phyloP scores from a whole-genome alignment of 2,888 invertebrate species.

The Leptinotarsa peninsularis region DNA sequence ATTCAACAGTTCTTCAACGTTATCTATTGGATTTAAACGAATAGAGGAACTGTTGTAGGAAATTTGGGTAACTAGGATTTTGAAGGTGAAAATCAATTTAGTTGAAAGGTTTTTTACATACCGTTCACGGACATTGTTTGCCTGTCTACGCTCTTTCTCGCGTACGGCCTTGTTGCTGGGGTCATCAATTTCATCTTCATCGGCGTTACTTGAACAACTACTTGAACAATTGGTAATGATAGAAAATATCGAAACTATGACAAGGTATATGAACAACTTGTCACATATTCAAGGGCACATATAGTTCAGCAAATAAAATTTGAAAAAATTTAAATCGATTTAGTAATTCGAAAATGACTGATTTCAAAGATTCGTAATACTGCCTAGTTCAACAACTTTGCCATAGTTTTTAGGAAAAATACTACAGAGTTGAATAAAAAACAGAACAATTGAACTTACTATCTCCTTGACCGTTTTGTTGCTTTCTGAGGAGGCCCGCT shows the following conservation, averaged over 20 bases:
- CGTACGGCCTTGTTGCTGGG: conserved; percentile 92
- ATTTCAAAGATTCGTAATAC: not conserved
- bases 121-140: conserved; percentile 98
- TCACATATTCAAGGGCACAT: not conserved
- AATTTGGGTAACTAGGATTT: not conserved
- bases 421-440: not conserved
- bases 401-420: conserved; percentile 28
- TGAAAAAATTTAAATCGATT: too few species aligned
- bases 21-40: too few species aligned
- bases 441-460: conserved; percentile 71
- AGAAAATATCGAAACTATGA: conserved; percentile 30
- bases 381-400: conserved; percentile 20
- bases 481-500: conserved; percentile 67
- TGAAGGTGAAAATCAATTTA: conserved; percentile 24
- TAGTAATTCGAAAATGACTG: too few species aligned
- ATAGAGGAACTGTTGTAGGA: too few species aligned
- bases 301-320: too few species aligned
- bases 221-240: conserved; percentile 49
- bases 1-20: too few species aligned
- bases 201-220: conserved; percentile 81
- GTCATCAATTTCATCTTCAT: conserved; percentile 84
- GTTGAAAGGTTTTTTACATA: conserved; percentile 71
- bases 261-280: conserved; percentile 17
- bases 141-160: conserved; percentile 94
- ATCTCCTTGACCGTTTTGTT: conserved; percentile 80